A percentile compares a stretch with the other conserved stretches of the same genome.
phyloP scores from a whole-genome alignment of 2,888 invertebrate species.

The Rhingia rostrata region DNA sequence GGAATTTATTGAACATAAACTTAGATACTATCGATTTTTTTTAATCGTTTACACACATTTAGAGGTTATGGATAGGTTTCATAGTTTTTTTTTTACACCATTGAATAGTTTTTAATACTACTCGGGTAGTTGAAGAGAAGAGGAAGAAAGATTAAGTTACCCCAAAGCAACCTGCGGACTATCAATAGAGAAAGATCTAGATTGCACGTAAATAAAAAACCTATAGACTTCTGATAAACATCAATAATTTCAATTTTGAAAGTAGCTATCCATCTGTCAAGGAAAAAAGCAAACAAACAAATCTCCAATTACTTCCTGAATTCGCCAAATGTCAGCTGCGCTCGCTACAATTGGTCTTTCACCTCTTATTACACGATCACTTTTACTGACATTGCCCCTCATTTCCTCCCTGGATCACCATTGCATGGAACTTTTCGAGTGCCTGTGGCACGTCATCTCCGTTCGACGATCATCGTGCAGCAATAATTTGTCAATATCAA shows the following conservation, averaged over 20 bases:
- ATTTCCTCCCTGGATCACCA: background rate
- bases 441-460: constrained; percentile 35
- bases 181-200: too few species aligned
- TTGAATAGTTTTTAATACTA: too few species aligned
- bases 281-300: background rate
- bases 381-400: background rate
- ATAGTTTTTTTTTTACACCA: too few species aligned
- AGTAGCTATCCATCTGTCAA: background rate
- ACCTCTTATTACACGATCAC: constrained; percentile 5
- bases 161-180: too few species aligned
- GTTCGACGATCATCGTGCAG: constrained; percentile 54
- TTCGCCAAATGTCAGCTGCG: background rate
- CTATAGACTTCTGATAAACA: too few species aligned
- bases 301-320: constrained; percentile 7
- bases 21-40: too few species aligned
- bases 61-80: too few species aligned
- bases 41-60: too few species aligned
- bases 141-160: too few species aligned
- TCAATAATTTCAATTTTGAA: constrained; percentile 3
- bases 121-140: too few species aligned
- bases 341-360: constrained; percentile 3
- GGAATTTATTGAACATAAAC: too few species aligned
- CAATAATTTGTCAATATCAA: constrained; percentile 67
- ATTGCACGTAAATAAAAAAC: too few species aligned
- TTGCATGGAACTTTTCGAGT: constrained; percentile 19